phyloP scores from a whole-genome alignment of 2,888 invertebrate species.

The Rhamphomyia laevipes region DNA sequence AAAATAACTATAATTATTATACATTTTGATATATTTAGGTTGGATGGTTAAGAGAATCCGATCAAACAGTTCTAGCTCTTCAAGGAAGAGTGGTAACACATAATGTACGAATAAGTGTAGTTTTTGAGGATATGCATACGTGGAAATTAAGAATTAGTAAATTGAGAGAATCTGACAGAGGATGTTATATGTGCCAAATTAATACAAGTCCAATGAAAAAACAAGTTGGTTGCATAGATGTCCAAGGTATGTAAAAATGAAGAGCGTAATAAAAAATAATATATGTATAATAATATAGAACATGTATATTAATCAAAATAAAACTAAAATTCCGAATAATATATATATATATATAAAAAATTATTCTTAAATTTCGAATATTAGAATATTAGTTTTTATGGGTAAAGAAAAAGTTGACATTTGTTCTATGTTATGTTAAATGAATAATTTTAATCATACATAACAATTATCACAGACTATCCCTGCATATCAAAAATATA shows the following conservation, averaged over 20 bases:
- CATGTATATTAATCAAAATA: too few species aligned
- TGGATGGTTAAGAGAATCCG: conserved; percentile 80
- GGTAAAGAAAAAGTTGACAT: too few species aligned
- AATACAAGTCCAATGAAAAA: conserved; percentile 81
- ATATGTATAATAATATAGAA: too few species aligned
- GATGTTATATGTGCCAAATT: conserved; percentile 88
- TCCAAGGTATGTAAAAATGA: conserved; percentile 54
- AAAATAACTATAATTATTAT: not conserved
- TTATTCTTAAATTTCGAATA: too few species aligned
- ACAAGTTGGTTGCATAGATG: conserved; percentile 77
- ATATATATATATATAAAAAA: too few species aligned
- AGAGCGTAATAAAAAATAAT: not conserved
- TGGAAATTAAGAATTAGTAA: conserved; percentile 80
- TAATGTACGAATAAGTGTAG: conserved; percentile 69
- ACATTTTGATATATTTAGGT: conserved; percentile 45
- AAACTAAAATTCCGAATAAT: too few species aligned
- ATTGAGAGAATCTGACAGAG: conserved; percentile 68
- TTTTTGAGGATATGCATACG: conserved; percentile 68
- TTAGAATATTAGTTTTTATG: too few species aligned
- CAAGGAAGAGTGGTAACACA: conserved; percentile 76
- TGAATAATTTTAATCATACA: too few species aligned
- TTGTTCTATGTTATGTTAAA: too few species aligned
- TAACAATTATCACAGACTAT: too few species aligned
- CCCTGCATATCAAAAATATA: too few species aligned
- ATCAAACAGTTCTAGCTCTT: conserved; percentile 79